A percentile compares a stretch with the other conserved stretches of the same genome.
These are phyloP conservation scores for Eriosoma lanigerum DNA, from an alignment of 1,140 invertebrate species.

Conservation along the genomic window DNA sequence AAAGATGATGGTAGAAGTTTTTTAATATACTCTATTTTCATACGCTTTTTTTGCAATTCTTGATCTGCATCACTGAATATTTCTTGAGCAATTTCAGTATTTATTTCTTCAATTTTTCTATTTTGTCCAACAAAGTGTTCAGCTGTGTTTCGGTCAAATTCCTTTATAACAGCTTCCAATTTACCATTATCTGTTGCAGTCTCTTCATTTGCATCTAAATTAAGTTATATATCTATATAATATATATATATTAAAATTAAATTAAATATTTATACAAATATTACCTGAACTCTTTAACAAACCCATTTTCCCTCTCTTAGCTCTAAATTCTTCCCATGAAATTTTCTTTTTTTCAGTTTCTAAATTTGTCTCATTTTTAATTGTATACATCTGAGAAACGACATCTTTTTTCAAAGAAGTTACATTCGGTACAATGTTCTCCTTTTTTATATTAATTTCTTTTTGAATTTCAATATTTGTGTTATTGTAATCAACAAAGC, in stretches of 20 bases:
- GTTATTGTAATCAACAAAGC: not conserved
- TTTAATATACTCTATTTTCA: constrained; percentile 44
- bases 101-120: constrained; percentile 18
- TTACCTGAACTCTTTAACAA: not conserved
- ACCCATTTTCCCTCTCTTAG: constrained; percentile 34
- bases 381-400: not conserved
- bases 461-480: not conserved
- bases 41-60: constrained; percentile 21
- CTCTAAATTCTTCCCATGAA: constrained; percentile 35
- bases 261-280: not conserved
- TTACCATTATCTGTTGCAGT: not conserved
- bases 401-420: not conserved
- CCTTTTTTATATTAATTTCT: not conserved
- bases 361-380: not conserved
- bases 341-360: constrained; percentile 46
- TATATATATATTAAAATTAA: not conserved
- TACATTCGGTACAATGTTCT: not conserved
- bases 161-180: constrained; percentile 5
- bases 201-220: constrained; percentile 4
- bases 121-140: constrained; percentile 11
- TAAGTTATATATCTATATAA: not conserved
- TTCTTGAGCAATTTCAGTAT: not conserved
- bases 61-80: constrained; percentile 2
- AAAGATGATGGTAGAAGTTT: constrained; percentile 37
- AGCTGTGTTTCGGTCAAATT: constrained; percentile 39